These are phyloP conservation scores for Clivina fossor DNA, from an alignment of 2,888 invertebrate genomes.

Conservation along the genomic window DNA sequence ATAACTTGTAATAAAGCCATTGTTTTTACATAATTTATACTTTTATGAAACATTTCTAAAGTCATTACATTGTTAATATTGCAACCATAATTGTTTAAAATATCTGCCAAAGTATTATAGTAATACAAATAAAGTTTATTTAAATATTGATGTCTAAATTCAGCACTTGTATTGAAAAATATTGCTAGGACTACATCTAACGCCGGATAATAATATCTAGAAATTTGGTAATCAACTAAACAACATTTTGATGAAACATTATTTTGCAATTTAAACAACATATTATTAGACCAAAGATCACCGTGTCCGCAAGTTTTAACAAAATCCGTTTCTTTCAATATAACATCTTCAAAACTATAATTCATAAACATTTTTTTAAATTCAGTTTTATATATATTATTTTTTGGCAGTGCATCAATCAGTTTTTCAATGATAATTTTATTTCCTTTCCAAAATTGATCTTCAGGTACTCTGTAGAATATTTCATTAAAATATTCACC, in stretches of 20 bases:
- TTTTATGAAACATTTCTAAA: constrained; percentile 4
- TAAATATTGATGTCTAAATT: constrained; percentile 42
- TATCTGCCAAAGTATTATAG: constrained; percentile 40
- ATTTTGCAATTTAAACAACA: constrained; percentile 40
- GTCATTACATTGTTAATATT: constrained; percentile 36
- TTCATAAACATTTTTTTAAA: constrained; percentile 27
- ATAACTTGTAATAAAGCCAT: neutral
- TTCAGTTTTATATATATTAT: constrained; percentile 37
- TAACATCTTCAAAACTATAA: constrained; percentile 4
- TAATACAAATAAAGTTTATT: constrained; percentile 44
- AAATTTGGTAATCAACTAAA: constrained; percentile 47
- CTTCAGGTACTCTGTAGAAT: constrained; percentile 23
- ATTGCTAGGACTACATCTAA: constrained; percentile 46
- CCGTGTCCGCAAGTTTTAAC: constrained; percentile 44
- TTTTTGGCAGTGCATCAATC: constrained; percentile 41
- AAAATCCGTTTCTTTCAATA: constrained; percentile 26
- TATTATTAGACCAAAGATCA: constrained; percentile 48
- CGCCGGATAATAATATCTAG: constrained; percentile 45
- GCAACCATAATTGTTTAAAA: constrained; percentile 36
- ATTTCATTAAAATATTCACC: constrained; percentile 41
- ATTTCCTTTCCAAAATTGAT: constrained; percentile 38
- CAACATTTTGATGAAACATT: constrained; percentile 38
- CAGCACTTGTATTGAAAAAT: constrained; percentile 43
- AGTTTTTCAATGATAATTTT: constrained; percentile 42
- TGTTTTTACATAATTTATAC: neutral